Base-by-base conservation (phyloP, 2,797 vertebrate species). In the Cygnus olor region DNA sequence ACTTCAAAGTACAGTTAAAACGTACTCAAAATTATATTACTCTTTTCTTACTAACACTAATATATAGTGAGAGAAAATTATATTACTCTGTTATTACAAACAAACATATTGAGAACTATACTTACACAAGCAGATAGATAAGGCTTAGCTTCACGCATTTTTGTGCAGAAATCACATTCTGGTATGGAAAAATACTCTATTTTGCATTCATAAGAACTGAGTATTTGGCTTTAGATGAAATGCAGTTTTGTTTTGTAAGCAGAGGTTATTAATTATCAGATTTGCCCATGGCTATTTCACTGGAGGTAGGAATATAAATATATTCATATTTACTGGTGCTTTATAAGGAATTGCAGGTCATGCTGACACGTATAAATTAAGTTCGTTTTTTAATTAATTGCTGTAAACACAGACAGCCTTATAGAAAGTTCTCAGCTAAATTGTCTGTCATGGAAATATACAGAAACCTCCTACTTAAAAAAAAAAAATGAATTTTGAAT, bases 181-280 rank as follows among this genome's bases (percentile, higher is more conserved):
- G 34, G 8, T 88, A 42, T 88, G 83, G 88, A 95, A 89, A 93
- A 94, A 68, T 38, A 64, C 60, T 72, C 70, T 57, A 20, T 66
- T 95, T 92, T 82, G 65, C 61, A 83, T 80, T 85, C 34, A 60
- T 44, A 85, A 78, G 61, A 95, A 72, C 20, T 5, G 44, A 94
- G 14, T 69, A 68, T 68, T 94, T 89, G 90, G 42, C 81, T 86
- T 36, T 36, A 91, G 89, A 90, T 93, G 86, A 93, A 93, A 94
- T 66, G 54, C 56, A 63, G 66, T 64, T 95, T 85, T 82, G 76
- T 91, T 94, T 79, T 68, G 82, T 71, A 89, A 95, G 84, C 91
- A 94, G 68, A 85, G 65, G 64, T 79, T 88, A 79, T 81, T 86
- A 94, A 94, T 92, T 78, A 94, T 60, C 45, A 80, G 57, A 51